Percentiles rank a stretch among this genome's conserved stretches.
Evolutionary conservation across 2,113 vertebrate genomes (phyloP).

Genomic region (Centropristis striata): DNA sequence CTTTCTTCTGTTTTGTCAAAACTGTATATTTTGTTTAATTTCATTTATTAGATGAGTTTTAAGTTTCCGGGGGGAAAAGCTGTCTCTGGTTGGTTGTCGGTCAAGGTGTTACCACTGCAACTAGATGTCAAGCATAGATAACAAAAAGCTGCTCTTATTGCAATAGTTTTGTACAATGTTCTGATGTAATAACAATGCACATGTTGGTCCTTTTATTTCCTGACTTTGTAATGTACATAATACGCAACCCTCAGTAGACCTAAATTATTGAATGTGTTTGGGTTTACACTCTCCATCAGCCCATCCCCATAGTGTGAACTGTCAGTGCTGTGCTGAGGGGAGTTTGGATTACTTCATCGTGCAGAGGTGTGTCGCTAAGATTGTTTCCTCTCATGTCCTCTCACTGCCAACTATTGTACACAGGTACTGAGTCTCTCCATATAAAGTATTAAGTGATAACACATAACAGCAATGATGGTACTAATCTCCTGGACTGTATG

Average conservation of each 20-base stretch:
- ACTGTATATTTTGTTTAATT: constrained; percentile 67
- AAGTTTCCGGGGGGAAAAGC: not conserved
- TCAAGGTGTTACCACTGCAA: constrained; percentile 75
- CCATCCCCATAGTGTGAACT: constrained; percentile 75
- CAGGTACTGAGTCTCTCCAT: constrained; percentile 81
- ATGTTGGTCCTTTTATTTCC: constrained; percentile 70
- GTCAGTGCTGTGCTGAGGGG: constrained; percentile 74
- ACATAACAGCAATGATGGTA: constrained; percentile 84
- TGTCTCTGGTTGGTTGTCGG: constrained; percentile 64
- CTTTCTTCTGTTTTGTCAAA: constrained; percentile 29
- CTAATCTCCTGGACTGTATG: constrained; percentile 87
- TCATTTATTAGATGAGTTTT: constrained; percentile 47
- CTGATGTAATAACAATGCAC: constrained; percentile 78
- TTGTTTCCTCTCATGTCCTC: constrained; percentile 74
- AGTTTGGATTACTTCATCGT: constrained; percentile 52
- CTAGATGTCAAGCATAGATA: constrained; percentile 78
- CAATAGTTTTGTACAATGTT: constrained; percentile 85
- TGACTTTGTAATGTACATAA: constrained; percentile 83
- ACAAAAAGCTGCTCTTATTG: constrained; percentile 83
- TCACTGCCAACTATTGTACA: constrained; percentile 84
- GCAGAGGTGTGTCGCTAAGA: constrained; percentile 55
- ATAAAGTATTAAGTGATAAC: constrained; percentile 84
- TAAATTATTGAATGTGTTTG: constrained; percentile 83
- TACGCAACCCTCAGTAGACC: constrained; percentile 69
- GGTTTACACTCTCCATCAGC: constrained; percentile 73